Conservation (phyloP, 2,888 invertebrate species). For the Nomada lathburiana region DNA sequence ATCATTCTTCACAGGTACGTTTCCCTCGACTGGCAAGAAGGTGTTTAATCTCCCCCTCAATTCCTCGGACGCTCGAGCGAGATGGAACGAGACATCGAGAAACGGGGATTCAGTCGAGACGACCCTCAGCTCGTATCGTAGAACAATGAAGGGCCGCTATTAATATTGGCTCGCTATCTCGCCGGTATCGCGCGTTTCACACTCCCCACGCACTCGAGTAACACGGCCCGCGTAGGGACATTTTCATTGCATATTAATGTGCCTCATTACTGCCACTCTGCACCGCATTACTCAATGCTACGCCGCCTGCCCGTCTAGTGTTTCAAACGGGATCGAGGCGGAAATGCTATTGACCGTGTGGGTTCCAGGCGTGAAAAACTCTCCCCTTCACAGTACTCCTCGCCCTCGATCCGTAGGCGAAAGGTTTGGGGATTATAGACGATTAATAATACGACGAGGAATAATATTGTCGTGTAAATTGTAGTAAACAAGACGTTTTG, state of each 20-base stretch:
- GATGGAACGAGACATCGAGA: conserved; percentile 26
- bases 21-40: conserved; percentile 17
- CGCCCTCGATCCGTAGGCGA: neutral
- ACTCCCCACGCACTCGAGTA: conserved; percentile 81
- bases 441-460: neutral
- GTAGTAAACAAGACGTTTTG: no score
- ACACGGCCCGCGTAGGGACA: conserved; percentile 80
- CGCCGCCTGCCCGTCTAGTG: conserved; percentile 77
- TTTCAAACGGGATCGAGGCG: conserved; percentile 78
- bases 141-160: conserved; percentile 79
- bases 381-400: neutral
- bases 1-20: conserved; percentile 36
- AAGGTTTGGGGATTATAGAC: neutral
- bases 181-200: conserved; percentile 79
- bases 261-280: conserved; percentile 81
- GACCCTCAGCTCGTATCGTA: conserved; percentile 65
- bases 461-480: no score
- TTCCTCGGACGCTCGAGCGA: conserved; percentile 3
- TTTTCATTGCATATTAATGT: conserved; percentile 83
- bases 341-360: conserved; percentile 71
- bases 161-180: conserved; percentile 80
- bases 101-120: conserved; percentile 49
- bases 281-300: conserved; percentile 83
- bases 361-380: conserved; percentile 65
- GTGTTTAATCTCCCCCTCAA: conserved; percentile 55